Evolutionary conservation across 2,888 invertebrate genomes (phyloP).

Genomic region (Calameuta filiformis): DNA sequence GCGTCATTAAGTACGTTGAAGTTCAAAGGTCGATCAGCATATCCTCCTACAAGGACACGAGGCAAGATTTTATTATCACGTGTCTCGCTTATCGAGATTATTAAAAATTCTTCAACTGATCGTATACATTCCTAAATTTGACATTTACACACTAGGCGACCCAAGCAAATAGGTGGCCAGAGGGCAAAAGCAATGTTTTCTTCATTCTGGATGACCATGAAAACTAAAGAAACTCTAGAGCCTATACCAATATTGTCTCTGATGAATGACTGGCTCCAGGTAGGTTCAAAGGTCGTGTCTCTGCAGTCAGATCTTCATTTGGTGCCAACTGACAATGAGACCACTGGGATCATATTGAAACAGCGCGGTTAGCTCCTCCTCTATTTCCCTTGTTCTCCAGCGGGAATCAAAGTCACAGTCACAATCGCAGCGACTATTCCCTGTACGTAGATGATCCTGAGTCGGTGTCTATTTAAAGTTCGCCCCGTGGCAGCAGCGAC

Average conservation of each 20-base stretch:
- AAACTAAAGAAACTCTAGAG: background rate
- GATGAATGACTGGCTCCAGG: background rate
- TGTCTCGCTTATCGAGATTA: background rate
- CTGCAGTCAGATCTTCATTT: too few species aligned
- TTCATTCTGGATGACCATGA: background rate
- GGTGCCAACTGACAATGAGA: background rate
- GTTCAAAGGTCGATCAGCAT: background rate
- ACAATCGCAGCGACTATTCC: background rate
- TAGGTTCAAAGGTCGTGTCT: background rate
- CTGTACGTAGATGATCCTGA: background rate
- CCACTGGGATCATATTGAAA: background rate
- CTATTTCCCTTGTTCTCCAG: background rate
- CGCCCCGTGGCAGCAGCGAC: background rate
- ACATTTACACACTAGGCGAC: background rate
- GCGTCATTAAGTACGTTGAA: background rate
- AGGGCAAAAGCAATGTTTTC: background rate
- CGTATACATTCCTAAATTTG: background rate
- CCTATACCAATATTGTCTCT: background rate
- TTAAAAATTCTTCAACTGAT: background rate
- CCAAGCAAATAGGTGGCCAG: background rate
- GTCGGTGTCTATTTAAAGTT: background rate
- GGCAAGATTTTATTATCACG: background rate
- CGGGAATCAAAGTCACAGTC: background rate
- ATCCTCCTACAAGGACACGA: background rate
- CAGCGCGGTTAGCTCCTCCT: background rate